Conservation (phyloP, 2,888 invertebrate genomes). For the Drosophila histrio region DNA sequence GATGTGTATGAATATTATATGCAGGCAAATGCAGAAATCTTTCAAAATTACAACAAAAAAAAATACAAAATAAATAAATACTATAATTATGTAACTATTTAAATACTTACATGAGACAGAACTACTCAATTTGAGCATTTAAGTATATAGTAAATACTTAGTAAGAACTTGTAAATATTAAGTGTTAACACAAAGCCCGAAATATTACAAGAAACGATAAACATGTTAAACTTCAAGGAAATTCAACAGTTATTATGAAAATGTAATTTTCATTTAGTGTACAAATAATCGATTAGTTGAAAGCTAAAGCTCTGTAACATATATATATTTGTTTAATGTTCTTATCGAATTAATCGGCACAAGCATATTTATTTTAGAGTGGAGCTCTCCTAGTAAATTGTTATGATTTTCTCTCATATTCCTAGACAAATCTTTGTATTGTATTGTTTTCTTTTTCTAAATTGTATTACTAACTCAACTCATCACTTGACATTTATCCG, state of each 20-base stretch:
- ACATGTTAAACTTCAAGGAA: slow-evolving; percentile 26
- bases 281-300: slow-evolving; percentile 41
- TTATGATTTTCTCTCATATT: slow-evolving; percentile 12
- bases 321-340: slow-evolving; percentile 41
- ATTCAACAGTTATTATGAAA: slow-evolving; percentile 37
- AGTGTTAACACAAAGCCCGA: slow-evolving; percentile 39
- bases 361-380: neutral
- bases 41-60: slow-evolving; percentile 32
- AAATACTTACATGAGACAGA: slow-evolving; percentile 32
- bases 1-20: slow-evolving; percentile 42
- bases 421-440: neutral
- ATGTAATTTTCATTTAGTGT: slow-evolving; percentile 61
- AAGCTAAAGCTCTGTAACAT: slow-evolving; percentile 38
- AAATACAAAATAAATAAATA: slow-evolving; percentile 13
- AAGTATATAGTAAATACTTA: slow-evolving; percentile 50
- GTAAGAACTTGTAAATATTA: slow-evolving; percentile 67
- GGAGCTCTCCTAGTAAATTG: neutral
- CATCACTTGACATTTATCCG: slow-evolving; percentile 19
- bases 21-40: slow-evolving; percentile 22
- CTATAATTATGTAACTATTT: slow-evolving; percentile 40
- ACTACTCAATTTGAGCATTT: slow-evolving; percentile 72
- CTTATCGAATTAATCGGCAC: neutral
- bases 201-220: neutral
- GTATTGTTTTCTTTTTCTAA: slow-evolving; percentile 4
- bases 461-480: slow-evolving; percentile 2